phyloP scores from a whole-genome alignment of 2,797 vertebrate genomes.

The Gymnoscopelus microlampas region DNA sequence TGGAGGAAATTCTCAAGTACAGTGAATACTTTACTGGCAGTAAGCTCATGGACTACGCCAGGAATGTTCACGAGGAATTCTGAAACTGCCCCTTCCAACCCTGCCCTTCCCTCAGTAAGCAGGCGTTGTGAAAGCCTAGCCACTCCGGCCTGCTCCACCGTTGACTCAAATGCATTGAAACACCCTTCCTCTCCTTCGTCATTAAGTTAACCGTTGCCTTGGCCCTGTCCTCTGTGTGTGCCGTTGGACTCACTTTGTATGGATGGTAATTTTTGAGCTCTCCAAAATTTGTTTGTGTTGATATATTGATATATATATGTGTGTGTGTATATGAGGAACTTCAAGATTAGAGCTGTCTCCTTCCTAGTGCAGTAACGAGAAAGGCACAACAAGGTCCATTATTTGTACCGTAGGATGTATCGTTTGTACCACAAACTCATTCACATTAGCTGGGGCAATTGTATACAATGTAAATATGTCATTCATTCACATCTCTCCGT shows the following conservation, averaged over 20 bases:
- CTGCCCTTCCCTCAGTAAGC: background rate
- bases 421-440: slow-evolving; percentile 5
- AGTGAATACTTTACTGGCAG: slow-evolving; percentile 99
- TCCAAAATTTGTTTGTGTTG: slow-evolving; percentile 31
- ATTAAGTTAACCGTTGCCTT: slow-evolving; percentile 20
- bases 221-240: slow-evolving; percentile 40
- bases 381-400: slow-evolving; percentile 9
- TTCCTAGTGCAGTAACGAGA: slow-evolving; percentile 25
- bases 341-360: slow-evolving; percentile 7
- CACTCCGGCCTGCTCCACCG: slow-evolving; percentile 35
- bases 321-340: slow-evolving; percentile 71
- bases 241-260: slow-evolving; percentile 29
- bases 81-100: slow-evolving; percentile 61
- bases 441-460: slow-evolving; percentile 19
- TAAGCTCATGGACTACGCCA: slow-evolving; percentile 98
- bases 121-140: slow-evolving; percentile 9
- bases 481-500: slow-evolving; percentile 17
- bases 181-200: slow-evolving; percentile 19
- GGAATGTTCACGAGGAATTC: slow-evolving; percentile 97
- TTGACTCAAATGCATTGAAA: slow-evolving; percentile 33
- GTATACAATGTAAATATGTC: slow-evolving; percentile 62
- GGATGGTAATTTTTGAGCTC: slow-evolving; percentile 19
- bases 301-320: slow-evolving; percentile 32
- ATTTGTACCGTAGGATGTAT: slow-evolving; percentile 18
- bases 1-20: slow-evolving; percentile 96